Base-by-base conservation (phyloP, 2,113 vertebrate species). In the Mustelus asterias region DNA sequence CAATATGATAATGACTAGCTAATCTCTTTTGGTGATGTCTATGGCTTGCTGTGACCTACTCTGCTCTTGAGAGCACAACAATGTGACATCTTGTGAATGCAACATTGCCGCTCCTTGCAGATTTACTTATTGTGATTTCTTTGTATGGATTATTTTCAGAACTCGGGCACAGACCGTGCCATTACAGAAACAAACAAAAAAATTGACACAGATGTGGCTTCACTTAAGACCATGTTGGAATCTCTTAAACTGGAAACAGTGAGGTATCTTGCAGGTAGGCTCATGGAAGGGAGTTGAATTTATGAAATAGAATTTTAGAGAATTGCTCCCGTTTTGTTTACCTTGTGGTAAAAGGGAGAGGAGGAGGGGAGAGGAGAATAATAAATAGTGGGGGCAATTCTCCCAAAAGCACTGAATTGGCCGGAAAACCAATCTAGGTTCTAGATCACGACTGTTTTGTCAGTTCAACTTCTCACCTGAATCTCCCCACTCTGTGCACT, bases 121-220 rank as follows among this genome's bases (percentile, higher is more conserved):
- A 78, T 95, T 63, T 13, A 94, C 3, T 65, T 92, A 33, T 54
- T 92, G 90, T 60, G 24, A 58, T 80, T 96, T 54, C 48, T 54
- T 54, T 85, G 20, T 92, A 13, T 89, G 24, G 26, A 44, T 96
- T 37, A 4, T 48, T 97, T 98, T 93, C 96, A 99, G 99, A 99
- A 98, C 97, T 97, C 98, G 0, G 98, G 98, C 96, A 98, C 98
- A 95, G 98, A 98, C 95, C 98, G 98, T 24, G 96, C 98, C 96
- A 98, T 98, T 96, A 98, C 98, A 86, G 99, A 99, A 97, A 98
- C 98, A 96, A 98, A 98, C 96, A 98, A 98, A 96, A 99, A 99
- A 97, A 99, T 99, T 24, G 99, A 99, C 96, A 98, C 98, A 65
- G 98, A 99, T 97, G 99, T 99, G 95, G 99, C 99, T 10, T 99